Percentiles rank a stretch among this genome's conserved stretches.
Conservation (phyloP, 30 jellyfish, hydroid and myxozoan genomes). For the Hydra vulgaris region DNA sequence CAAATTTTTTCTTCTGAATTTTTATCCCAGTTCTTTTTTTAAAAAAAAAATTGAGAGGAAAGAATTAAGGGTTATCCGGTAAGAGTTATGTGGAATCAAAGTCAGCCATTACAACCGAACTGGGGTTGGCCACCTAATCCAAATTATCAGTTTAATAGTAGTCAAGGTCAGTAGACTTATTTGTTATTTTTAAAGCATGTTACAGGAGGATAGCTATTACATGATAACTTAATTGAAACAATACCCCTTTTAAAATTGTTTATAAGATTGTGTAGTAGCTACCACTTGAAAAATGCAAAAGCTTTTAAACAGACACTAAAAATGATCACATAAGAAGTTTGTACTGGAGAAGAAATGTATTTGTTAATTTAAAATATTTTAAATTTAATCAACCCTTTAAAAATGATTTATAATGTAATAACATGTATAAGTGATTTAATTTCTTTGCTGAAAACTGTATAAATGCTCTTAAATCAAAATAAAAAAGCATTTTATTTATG, state of each 20-base stretch:
- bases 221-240: neutral
- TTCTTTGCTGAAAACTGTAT: too few species aligned
- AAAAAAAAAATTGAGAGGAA: neutral
- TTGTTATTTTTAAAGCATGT: neutral
- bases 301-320: neutral
- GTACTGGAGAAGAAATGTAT: too few species aligned
- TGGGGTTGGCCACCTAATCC: slow-evolving; percentile 42
- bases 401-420: too few species aligned
- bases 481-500: too few species aligned
- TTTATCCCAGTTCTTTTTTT: neutral
- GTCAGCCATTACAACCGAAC: slow-evolving; percentile 19
- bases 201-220: neutral
- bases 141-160: slow-evolving; percentile 19
- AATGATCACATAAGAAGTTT: too few species aligned
- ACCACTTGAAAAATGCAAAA: neutral
- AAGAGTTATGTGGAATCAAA: neutral
- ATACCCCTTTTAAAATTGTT: neutral
- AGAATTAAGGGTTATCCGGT: neutral
- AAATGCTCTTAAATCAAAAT: too few species aligned
- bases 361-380: too few species aligned
- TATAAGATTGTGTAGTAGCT: neutral
- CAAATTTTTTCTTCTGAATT: neutral
- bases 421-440: too few species aligned
- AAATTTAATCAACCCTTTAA: too few species aligned
- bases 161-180: slow-evolving; percentile 22